Percentiles rank a stretch among this genome's conserved stretches.
These are phyloP conservation scores for Eublepharis macularius DNA, from an alignment of 2,113 vertebrate species.

Conservation along the genomic window DNA sequence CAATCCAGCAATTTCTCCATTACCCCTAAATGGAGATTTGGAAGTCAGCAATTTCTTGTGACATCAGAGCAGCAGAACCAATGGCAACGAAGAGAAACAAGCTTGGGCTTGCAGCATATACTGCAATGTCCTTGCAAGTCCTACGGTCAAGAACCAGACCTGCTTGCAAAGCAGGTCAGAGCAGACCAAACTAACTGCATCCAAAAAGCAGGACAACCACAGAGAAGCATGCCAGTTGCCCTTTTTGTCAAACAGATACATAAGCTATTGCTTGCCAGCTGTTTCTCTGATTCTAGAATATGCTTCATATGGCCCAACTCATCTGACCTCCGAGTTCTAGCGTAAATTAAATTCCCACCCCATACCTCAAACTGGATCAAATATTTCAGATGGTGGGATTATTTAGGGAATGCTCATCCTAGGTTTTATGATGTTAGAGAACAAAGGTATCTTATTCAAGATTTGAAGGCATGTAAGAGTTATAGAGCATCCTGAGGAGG, in stretches of 20 bases:
- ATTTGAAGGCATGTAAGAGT: constrained; percentile 11
- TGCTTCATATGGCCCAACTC: background rate
- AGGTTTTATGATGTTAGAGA: constrained; percentile 50
- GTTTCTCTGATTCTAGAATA: background rate
- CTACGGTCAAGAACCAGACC: background rate
- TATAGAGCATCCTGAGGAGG: background rate
- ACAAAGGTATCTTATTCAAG: constrained; percentile 43
- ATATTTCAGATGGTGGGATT: constrained; percentile 55
- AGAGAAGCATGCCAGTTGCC: background rate
- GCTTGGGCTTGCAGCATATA: too few relatives aligned
- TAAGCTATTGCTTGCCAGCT: background rate
- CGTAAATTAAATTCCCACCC: constrained; percentile 41
- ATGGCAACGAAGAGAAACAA: too few relatives aligned
- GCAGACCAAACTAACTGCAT: background rate
- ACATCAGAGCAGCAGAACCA: too few relatives aligned
- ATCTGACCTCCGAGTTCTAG: constrained; percentile 31
- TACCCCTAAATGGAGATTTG: too few relatives aligned
- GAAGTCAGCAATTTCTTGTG: too few relatives aligned
- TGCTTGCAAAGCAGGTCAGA: background rate
- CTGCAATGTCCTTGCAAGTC: background rate
- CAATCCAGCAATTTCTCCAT: too few relatives aligned
- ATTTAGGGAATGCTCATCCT: constrained; percentile 57
- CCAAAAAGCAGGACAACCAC: background rate
- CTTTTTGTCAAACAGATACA: background rate
- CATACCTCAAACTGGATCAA: constrained; percentile 50